Evolutionary conservation across 2,113 vertebrate genomes (phyloP).

Genomic region (Delphinus delphis): DNA sequence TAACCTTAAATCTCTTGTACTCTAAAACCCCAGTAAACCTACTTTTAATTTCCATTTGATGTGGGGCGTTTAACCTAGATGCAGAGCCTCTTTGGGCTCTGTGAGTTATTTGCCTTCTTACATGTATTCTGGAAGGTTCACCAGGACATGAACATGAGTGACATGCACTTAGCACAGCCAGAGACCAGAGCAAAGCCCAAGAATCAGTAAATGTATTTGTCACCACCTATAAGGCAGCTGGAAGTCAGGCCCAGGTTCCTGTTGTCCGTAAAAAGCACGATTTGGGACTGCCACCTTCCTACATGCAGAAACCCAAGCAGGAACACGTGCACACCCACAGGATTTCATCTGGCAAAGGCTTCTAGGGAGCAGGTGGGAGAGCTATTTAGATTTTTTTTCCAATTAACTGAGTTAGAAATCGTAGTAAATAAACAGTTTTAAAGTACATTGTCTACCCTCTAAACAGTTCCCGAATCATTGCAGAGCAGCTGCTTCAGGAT

Average conservation of each 20-base stretch:
- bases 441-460: background rate
- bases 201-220: constrained; percentile 36
- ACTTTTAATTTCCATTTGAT: background rate
- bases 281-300: background rate
- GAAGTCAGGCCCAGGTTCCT: constrained; percentile 20
- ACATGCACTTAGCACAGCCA: constrained; percentile 26
- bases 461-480: background rate
- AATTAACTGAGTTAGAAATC: constrained; percentile 60
- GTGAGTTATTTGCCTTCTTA: constrained; percentile 60
- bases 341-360: constrained; percentile 27
- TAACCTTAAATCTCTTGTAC: background rate
- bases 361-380: constrained; percentile 53
- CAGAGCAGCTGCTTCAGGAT: constrained; percentile 43
- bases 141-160: constrained; percentile 64
- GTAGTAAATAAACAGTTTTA: constrained; percentile 62
- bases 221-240: constrained; percentile 26
- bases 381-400: constrained; percentile 40
- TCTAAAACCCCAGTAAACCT: constrained; percentile 17
- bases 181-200: constrained; percentile 42
- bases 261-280: background rate
- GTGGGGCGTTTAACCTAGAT: background rate
- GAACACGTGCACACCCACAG: background rate
- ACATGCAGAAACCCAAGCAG: background rate
- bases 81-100: constrained; percentile 23
- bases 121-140: constrained; percentile 65